Conservation (phyloP, 2,113 vertebrate species). For the Alethe diademata region DNA sequence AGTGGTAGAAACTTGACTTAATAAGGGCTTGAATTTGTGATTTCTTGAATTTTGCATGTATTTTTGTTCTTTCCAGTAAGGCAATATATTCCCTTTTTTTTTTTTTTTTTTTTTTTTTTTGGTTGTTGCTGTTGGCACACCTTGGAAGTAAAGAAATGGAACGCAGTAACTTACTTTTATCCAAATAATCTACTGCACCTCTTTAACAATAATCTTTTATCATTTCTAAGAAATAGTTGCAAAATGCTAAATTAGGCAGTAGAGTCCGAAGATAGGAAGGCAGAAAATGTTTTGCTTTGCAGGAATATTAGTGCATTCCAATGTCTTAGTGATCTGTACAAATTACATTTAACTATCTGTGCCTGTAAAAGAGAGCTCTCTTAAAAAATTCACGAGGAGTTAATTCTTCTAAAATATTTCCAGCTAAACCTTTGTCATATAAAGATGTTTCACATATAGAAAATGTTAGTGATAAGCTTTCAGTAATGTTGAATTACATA, state of each 20-base stretch:
- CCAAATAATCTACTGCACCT: neutral
- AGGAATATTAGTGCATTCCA: neutral
- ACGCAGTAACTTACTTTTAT: neutral
- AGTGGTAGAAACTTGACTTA: neutral
- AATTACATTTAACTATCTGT: neutral
- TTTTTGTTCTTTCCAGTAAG: neutral
- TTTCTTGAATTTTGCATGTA: neutral
- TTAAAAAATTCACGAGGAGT: neutral
- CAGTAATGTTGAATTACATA: neutral
- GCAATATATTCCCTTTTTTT: neutral
- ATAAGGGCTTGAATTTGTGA: neutral
- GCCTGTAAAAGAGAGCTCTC: neutral
- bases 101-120: neutral
- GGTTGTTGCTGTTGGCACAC: neutral
- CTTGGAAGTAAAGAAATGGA: neutral
- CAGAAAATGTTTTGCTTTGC: neutral
- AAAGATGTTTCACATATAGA: neutral
- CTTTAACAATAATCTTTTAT: neutral
- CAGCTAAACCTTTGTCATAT: neutral
- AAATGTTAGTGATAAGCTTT: neutral
- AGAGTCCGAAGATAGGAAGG: neutral
- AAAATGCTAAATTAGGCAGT: neutral
- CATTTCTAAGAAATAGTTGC: conserved; percentile 19
- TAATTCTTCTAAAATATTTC: neutral
- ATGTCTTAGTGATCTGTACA: neutral